These are phyloP conservation scores for Aphaenogaster rudis DNA, from an alignment of 1,140 invertebrate species.

Conservation along the genomic window DNA sequence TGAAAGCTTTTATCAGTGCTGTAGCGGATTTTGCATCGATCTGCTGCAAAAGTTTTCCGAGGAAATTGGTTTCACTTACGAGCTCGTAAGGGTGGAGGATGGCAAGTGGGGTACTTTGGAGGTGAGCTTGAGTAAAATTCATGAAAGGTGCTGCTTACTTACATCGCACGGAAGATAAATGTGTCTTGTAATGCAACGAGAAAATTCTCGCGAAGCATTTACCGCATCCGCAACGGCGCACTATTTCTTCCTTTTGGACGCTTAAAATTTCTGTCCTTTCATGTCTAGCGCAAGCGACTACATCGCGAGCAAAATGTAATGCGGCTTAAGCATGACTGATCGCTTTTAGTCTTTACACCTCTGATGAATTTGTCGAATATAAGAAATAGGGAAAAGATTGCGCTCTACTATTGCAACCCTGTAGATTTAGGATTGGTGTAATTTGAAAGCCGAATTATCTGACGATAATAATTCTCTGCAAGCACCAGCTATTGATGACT, in stretches of 20 bases:
- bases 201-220: slow-evolving; percentile 41
- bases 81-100: slow-evolving; percentile 97
- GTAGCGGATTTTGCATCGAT: slow-evolving; percentile 99
- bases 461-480: slow-evolving; percentile 8
- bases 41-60: slow-evolving; percentile 96
- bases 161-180: slow-evolving; percentile 37
- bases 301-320: slow-evolving; percentile 5
- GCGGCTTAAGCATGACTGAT: neutral
- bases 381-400: neutral
- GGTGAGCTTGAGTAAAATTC: slow-evolving; percentile 84
- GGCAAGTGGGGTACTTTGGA: slow-evolving; percentile 96
- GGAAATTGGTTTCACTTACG: slow-evolving; percentile 98
- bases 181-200: slow-evolving; percentile 50
- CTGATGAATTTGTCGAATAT: neutral
- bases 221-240: neutral
- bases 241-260: neutral
- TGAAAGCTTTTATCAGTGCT: slow-evolving; percentile 96
- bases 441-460: slow-evolving; percentile 15
- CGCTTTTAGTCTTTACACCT: neutral
- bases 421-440: neutral
- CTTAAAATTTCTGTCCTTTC: slow-evolving; percentile 1
- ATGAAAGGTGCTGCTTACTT: slow-evolving; percentile 40
- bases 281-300: neutral
- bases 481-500: slow-evolving; percentile 24
- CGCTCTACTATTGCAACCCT: neutral